Evolutionary conservation across 2,888 invertebrate species (phyloP).

Genomic region (Timema cristinae): DNA sequence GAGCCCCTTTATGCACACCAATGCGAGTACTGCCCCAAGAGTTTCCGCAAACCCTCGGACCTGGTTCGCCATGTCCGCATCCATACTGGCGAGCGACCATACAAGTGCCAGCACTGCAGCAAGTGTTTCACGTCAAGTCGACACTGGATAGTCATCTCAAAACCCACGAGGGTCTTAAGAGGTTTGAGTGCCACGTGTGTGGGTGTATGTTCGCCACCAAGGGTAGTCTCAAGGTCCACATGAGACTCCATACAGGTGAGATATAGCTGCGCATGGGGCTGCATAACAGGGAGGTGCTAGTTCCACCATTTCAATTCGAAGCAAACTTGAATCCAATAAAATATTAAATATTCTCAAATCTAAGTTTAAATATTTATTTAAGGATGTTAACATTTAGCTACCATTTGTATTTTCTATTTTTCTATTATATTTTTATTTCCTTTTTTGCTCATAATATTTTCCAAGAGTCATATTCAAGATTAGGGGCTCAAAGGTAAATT

Average conservation of each 20-base stretch:
- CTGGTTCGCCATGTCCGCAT: constrained; percentile 60
- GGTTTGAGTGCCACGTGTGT: constrained; percentile 60
- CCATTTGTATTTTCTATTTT: too few relatives aligned
- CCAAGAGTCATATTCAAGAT: too few relatives aligned
- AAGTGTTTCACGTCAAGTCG: constrained; percentile 61
- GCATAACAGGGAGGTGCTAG: neutral
- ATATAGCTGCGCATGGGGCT: neutral
- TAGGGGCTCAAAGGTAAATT: too few relatives aligned
- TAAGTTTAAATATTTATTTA: too few relatives aligned
- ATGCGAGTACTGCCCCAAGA: constrained; percentile 58
- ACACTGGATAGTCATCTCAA: constrained; percentile 59
- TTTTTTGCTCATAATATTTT: too few relatives aligned
- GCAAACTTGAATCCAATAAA: too few relatives aligned
- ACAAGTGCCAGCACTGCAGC: constrained; percentile 50
- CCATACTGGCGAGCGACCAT: constrained; percentile 67
- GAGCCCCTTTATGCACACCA: constrained; percentile 47
- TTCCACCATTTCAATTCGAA: too few relatives aligned
- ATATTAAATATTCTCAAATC: too few relatives aligned
- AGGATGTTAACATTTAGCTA: too few relatives aligned
- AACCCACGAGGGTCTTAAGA: constrained; percentile 55
- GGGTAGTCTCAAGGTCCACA: constrained; percentile 62
- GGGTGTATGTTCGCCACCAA: constrained; percentile 59
- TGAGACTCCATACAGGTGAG: constrained; percentile 59
- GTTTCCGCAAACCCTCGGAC: constrained; percentile 65
- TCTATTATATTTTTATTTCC: too few relatives aligned